These are phyloP conservation scores for Melipona quadrifasciata DNA, from an alignment of 1,140 invertebrate genomes.

Conservation along the genomic window DNA sequence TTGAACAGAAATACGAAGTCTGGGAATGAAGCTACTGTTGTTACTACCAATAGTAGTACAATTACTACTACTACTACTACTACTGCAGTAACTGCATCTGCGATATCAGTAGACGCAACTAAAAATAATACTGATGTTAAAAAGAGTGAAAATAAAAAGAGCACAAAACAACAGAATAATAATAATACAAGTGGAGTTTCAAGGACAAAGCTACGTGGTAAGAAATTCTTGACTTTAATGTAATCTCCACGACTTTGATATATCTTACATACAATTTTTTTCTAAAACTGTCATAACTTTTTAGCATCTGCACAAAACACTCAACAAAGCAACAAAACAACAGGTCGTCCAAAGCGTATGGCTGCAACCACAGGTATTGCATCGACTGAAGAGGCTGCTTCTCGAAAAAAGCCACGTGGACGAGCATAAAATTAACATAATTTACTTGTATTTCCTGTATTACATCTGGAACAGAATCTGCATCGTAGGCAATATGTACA, in stretches of 20 bases:
- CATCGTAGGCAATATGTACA: constrained; percentile 75
- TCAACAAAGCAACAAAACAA: constrained; percentile 64
- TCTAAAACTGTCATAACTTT: constrained; percentile 27
- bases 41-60: constrained; percentile 41
- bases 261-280: not conserved
- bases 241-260: not conserved
- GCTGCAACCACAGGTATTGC: constrained; percentile 57
- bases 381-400: constrained; percentile 67
- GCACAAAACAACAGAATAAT: constrained; percentile 61
- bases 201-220: constrained; percentile 70
- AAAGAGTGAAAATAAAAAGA: constrained; percentile 64
- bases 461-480: constrained; percentile 71
- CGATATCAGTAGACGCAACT: constrained; percentile 20
- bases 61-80: constrained; percentile 41
- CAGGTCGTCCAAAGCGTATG: constrained; percentile 74
- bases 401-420: constrained; percentile 76
- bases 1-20: constrained; percentile 72
- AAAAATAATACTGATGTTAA: constrained; percentile 64
- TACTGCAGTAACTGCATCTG: constrained; percentile 37
- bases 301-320: constrained; percentile 59
- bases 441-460: constrained; percentile 57
- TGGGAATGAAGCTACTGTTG: constrained; percentile 50
- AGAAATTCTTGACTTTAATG: constrained; percentile 6
- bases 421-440: constrained; percentile 74
- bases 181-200: constrained; percentile 58